phyloP scores from a whole-genome alignment of 2,113 vertebrate species.

The Morone saxatilis region DNA sequence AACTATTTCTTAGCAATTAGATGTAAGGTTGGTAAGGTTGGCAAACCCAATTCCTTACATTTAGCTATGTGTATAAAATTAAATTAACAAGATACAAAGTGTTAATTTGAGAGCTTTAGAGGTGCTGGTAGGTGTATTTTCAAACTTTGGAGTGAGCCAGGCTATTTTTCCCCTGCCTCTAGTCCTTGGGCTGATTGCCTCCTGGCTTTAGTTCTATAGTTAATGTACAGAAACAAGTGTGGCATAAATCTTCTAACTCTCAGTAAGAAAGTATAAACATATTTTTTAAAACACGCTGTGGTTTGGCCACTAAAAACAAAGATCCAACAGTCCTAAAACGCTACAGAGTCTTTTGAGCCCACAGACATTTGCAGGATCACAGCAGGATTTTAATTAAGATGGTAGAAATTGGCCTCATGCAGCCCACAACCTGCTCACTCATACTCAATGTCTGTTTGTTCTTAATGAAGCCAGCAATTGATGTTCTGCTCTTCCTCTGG shows the following conservation, averaged over 20 bases:
- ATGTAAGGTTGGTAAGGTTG: background rate
- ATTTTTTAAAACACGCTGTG: background rate
- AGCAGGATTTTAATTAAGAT: constrained; percentile 41
- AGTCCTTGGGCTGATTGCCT: background rate
- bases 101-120: background rate
- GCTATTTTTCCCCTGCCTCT: background rate
- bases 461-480: constrained; percentile 27
- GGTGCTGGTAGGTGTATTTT: background rate
- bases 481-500: constrained; percentile 5
- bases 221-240: too few relatives aligned
- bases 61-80: background rate
- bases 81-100: background rate
- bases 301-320: background rate
- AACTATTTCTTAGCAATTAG: background rate
- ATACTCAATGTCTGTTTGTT: background rate
- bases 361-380: constrained; percentile 38
- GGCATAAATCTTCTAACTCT: background rate
- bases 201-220: background rate
- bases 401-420: constrained; percentile 18
- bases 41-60: background rate
- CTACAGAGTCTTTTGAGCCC: background rate
- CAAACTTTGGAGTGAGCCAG: background rate
- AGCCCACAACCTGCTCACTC: constrained; percentile 25
- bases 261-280: background rate
- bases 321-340: background rate